Evolutionary conservation across 2,113 vertebrate species (phyloP).

Genomic region (Puffinus mauretanicus): DNA sequence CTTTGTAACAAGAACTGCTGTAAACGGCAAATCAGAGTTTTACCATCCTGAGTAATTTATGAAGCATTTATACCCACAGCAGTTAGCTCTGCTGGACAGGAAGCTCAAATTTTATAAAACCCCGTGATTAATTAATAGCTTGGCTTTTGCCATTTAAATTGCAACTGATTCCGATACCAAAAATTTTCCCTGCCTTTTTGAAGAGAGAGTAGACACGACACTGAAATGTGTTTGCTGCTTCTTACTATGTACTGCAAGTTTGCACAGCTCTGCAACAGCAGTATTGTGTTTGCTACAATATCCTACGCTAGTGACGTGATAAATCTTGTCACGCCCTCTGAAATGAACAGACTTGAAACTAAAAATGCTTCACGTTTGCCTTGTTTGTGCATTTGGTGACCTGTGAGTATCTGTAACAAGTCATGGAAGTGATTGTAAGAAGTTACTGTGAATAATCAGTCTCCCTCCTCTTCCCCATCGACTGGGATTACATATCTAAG

Average conservation of each 20-base stretch:
- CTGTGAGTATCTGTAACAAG: neutral
- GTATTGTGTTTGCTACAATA: accelerated
- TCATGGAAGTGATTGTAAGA: neutral
- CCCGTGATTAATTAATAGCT: neutral
- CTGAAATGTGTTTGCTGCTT: neutral
- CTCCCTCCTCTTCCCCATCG: neutral
- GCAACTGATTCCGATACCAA: neutral
- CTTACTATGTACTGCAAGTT: neutral
- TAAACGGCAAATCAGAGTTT: constrained; percentile 21
- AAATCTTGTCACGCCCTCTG: neutral
- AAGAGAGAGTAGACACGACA: accelerated
- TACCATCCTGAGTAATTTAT: constrained; percentile 43
- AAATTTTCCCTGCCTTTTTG: neutral
- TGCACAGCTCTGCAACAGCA: neutral
- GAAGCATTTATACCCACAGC: constrained; percentile 41
- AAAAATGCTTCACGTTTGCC: neutral
- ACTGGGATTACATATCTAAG: neutral
- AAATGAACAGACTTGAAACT: neutral
- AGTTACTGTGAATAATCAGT: neutral
- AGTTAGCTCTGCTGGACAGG: constrained; percentile 23
- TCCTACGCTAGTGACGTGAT: accelerated
- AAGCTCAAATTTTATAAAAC: constrained; percentile 38
- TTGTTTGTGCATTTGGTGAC: neutral
- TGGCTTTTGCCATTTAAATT: neutral
- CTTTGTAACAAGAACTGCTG: neutral